Evolutionary conservation across 1,140 invertebrate genomes (phyloP), one percentile per base, ranked within the genome.

Genomic region (Scylla paramamosain): DNA sequence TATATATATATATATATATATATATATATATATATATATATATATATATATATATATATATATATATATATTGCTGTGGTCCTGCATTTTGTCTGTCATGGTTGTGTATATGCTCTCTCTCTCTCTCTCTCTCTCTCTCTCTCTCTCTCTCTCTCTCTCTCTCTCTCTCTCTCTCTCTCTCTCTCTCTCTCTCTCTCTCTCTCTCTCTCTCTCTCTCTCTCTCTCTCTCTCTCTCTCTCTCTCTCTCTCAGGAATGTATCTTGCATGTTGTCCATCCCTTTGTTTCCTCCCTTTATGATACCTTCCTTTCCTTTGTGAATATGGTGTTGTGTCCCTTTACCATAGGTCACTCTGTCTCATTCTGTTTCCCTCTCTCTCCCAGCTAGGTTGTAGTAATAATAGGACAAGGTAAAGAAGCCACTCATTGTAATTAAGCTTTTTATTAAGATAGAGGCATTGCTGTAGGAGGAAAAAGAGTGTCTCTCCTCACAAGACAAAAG

Each of bases 171-270:
- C 88, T 90, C 45, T 88, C 86, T 88, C 86, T 88, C 86, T 88
- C 86, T 88, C 86, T 88, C 86, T 88, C 86, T 88, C 86, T 88
- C 86, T 88, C 86, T 88, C 86, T 88, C 87, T 90, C 20, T 90
- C 88, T 46, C 88, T 48, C 45, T 46, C 88, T 46, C 39, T 48
- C 39, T 48, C 39, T 48, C 88, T 48, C 31, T 48, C 39, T 48
- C 39, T 48, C 88, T 48, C 31, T 46, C 88, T 90, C 45, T 90
- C 88, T 48, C 45, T 48, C 45, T 39, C 39, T 39, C 32, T 46
- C 67, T 77, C 67, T 77, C 67, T 77, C 67, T 77, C 67, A 14
- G 25, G 25, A n/a, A n/a, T 46, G 25, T 25, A n/a, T 90, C 88
- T 46, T 28, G 45, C 45, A 48, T 52, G 45, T 52, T 25, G 45